A percentile compares a stretch with the other conserved stretches of the same genome.
These are phyloP conservation scores for Amphiduros pacificus DNA, from an alignment of 2,888 invertebrate species.

Conservation along the genomic window DNA sequence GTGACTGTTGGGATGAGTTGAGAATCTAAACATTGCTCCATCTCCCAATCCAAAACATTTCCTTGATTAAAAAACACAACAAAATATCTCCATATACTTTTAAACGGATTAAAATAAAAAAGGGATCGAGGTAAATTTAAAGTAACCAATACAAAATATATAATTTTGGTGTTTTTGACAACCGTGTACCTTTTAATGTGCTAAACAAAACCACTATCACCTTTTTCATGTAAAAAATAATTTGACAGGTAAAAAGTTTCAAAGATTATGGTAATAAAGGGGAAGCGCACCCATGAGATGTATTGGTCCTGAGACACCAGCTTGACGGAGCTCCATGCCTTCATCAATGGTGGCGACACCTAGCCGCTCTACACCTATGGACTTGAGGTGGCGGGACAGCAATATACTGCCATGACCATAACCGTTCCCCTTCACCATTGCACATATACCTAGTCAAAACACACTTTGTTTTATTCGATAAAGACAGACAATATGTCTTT, in stretches of 20 bases:
- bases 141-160: no score
- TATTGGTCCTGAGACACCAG: constrained; percentile 35
- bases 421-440: constrained; percentile 40
- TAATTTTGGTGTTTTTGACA: no score
- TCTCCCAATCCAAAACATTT: constrained; percentile 18
- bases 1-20: constrained; percentile 19
- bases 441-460: constrained; percentile 36
- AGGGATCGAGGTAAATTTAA: background rate
- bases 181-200: no score
- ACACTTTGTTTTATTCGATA: background rate
- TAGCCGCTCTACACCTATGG: constrained; percentile 35
- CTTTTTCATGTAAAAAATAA: no score
- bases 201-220: no score
- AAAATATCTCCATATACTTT: background rate
- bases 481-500: background rate
- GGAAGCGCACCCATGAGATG: constrained; percentile 36
- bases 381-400: constrained; percentile 34
- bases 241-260: no score
- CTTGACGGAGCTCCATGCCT: constrained; percentile 37
- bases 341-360: constrained; percentile 41
- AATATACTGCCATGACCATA: constrained; percentile 42
- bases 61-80: constrained; percentile 16
- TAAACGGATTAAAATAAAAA: background rate
- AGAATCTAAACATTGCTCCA: constrained; percentile 15
- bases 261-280: background rate